phyloP scores from a whole-genome alignment of 1,140 invertebrate species.

The Drosophila tsacasi region DNA sequence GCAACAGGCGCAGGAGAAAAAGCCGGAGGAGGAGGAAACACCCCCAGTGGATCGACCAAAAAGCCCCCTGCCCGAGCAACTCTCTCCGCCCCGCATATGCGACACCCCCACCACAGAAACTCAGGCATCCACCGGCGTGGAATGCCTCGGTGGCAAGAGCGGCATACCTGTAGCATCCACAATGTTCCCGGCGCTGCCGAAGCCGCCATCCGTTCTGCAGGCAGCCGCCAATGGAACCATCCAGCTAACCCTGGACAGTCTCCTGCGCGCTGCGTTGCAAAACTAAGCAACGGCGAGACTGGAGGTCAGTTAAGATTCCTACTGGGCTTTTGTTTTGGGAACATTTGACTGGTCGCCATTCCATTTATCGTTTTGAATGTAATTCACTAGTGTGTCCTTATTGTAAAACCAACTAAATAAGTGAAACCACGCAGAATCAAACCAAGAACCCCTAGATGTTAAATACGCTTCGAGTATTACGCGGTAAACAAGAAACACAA shows the following conservation, averaged over 20 bases:
- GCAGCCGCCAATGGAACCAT: conserved; percentile 69
- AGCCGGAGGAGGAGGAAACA: background rate
- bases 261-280: conserved; percentile 74
- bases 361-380: conserved; percentile 55
- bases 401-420: conserved; percentile 52
- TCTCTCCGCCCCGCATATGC: conserved; percentile 45
- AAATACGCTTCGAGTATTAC: conserved; percentile 66
- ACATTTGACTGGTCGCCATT: conserved; percentile 24
- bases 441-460: conserved; percentile 45
- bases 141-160: conserved; percentile 60
- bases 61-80: conserved; percentile 23
- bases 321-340: conserved; percentile 4
- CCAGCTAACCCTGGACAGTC: conserved; percentile 68
- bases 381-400: conserved; percentile 76
- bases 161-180: conserved; percentile 43
- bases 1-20: background rate
- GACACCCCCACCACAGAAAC: conserved; percentile 20
- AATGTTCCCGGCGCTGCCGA: conserved; percentile 68
- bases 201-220: conserved; percentile 70
- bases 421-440: conserved; percentile 46
- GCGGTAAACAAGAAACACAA: conserved; percentile 47
- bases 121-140: conserved; percentile 22
- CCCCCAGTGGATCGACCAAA: conserved; percentile 2
- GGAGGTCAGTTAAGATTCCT: conserved; percentile 16
- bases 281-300: conserved; percentile 54